A percentile compares a stretch with the other conserved stretches of the same genome.
phyloP scores from a whole-genome alignment of 2,113 vertebrate species.

The Pipra filicauda region DNA sequence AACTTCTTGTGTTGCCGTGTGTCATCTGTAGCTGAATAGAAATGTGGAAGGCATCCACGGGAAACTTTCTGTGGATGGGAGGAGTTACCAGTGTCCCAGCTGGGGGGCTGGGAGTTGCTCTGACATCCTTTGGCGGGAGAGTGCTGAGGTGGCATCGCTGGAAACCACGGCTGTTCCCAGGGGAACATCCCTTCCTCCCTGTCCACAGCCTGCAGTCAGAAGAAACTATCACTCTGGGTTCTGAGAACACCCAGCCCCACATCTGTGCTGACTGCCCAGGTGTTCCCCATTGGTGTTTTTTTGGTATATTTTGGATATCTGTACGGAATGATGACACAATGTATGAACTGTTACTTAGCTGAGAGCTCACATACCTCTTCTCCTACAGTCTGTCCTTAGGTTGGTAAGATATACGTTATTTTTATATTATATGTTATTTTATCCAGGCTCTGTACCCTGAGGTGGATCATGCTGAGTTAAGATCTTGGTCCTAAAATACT shows the following conservation, averaged over 20 bases:
- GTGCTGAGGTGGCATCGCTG: rapidly evolving
- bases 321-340: background rate
- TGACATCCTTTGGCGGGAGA: background rate
- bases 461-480: background rate
- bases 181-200: background rate
- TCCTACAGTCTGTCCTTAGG: background rate
- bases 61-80: background rate
- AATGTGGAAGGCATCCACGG: rapidly evolving
- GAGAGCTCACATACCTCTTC: background rate
- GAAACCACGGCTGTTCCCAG: rapidly evolving
- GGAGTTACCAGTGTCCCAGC: background rate
- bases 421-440: background rate
- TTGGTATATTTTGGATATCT: background rate
- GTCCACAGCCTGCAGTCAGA: background rate
- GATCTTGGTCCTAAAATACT: background rate
- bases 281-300: background rate
- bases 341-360: background rate
- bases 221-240: background rate
- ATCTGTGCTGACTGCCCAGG: background rate
- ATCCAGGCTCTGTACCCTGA: background rate
- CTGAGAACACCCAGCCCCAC: background rate
- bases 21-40: background rate
- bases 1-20: background rate
- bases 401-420: background rate
- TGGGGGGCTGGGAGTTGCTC: background rate